Conservation (phyloP, 2,797 vertebrate species). For the Anguilla anguilla region DNA sequence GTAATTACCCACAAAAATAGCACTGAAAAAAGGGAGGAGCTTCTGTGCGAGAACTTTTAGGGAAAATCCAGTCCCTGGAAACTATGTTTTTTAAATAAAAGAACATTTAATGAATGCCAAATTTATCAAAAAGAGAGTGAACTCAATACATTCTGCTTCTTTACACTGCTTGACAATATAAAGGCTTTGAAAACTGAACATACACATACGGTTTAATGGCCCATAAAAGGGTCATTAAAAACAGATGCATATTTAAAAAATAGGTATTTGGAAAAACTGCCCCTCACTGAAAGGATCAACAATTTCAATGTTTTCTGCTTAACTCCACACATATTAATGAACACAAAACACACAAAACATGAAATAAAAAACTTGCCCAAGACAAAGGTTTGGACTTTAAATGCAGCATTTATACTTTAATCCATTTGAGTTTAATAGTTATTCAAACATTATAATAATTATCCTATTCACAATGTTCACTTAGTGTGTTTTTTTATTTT, state of each 20-base stretch:
- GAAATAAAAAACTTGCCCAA: no score
- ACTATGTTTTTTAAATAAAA: not conserved
- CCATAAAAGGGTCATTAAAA: no score
- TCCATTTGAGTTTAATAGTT: not conserved
- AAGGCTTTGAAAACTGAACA: not conserved
- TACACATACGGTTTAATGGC: not conserved
- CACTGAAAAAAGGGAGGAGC: slow-evolving; percentile 36
- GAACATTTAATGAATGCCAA: not conserved
- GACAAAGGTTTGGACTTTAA: no score
- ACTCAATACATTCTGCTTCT: not conserved
- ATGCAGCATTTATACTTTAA: no score
- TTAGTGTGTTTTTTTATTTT: not conserved
- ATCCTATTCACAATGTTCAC: not conserved
- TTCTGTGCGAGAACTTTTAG: not conserved
- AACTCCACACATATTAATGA: no score
- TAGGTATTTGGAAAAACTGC: not conserved
- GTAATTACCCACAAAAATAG: slow-evolving; percentile 79
- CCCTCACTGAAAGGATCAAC: not conserved
- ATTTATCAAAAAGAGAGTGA: not conserved
- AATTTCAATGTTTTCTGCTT: not conserved
- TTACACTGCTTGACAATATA: not conserved
- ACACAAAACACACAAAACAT: no score
- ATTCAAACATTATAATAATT: not conserved
- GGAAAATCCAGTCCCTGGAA: not conserved
- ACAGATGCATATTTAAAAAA: not conserved